Conservation (phyloP, 2,113 vertebrate species). For the Malurus melanocephalus region DNA sequence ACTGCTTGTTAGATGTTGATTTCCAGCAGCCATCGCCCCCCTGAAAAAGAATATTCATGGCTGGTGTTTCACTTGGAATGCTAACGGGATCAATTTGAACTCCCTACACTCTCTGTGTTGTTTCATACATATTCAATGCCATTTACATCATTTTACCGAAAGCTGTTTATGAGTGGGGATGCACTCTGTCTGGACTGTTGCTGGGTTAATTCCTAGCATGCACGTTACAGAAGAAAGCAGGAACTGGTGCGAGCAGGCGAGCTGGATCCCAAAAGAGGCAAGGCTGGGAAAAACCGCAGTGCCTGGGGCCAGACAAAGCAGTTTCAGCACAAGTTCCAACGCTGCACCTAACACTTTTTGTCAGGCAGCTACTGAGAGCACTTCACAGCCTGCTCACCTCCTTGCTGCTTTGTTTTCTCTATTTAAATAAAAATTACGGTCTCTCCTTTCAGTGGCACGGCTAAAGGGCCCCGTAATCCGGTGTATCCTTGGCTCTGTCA, state of each 20-base stretch:
- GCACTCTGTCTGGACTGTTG: not conserved
- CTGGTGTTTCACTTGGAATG: not conserved
- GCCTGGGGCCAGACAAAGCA: not conserved
- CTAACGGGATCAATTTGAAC: not conserved
- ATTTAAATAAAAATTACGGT: constrained; percentile 27
- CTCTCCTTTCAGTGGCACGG: constrained; percentile 15
- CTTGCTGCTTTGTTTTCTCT: constrained; percentile 1
- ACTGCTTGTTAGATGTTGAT: constrained; percentile 4
- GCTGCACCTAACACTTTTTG: not conserved
- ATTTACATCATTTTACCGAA: not conserved
- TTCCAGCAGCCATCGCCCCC: not conserved
- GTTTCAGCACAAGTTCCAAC: not conserved
- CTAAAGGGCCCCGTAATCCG: constrained; percentile 58
- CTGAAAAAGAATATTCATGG: constrained; percentile 21
- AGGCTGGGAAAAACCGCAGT: not conserved
- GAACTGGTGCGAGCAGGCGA: not conserved
- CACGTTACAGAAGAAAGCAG: not conserved
- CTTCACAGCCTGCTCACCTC: not conserved
- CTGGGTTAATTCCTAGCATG: not conserved
- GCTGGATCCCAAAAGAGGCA: not conserved
- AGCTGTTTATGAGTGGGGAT: not conserved
- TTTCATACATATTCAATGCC: not conserved
- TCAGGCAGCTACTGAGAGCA: not conserved
- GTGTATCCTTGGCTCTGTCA: constrained; percentile 79
- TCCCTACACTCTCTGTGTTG: not conserved